These are phyloP conservation scores for Heloderma charlesbogerti DNA, from an alignment of 2,113 vertebrate genomes.

Conservation along the genomic window DNA sequence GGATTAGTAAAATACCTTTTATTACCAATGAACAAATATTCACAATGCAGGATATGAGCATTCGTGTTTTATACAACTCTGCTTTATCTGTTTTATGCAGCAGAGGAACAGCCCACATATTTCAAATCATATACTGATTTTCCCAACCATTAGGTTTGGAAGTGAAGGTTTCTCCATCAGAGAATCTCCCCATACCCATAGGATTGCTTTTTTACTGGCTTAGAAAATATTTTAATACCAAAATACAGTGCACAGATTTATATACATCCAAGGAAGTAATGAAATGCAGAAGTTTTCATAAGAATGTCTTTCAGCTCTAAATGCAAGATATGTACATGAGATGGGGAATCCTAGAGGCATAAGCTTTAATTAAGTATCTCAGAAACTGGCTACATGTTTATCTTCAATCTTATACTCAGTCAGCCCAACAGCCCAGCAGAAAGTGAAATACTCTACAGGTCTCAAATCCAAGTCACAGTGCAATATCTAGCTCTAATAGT, in stretches of 20 bases:
- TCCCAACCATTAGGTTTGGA: background rate
- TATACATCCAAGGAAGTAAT: background rate
- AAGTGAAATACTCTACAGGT: background rate
- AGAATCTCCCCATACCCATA: background rate
- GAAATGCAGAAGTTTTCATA: background rate
- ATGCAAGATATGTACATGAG: background rate
- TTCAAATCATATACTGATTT: background rate
- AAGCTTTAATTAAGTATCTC: constrained; percentile 4
- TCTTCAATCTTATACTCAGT: background rate
- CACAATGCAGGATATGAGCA: background rate
- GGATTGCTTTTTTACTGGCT: background rate
- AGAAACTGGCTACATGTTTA: background rate
- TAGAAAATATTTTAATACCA: background rate
- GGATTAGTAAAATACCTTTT: background rate
- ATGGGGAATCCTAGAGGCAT: background rate
- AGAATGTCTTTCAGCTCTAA: background rate
- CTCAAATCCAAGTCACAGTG: background rate
- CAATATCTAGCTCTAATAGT: background rate
- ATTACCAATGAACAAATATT: background rate
- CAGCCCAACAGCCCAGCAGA: background rate
- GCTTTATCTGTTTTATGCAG: background rate
- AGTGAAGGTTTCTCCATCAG: background rate
- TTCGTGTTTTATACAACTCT: background rate
- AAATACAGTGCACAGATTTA: background rate
- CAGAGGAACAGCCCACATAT: background rate